Conservation (phyloP, 2,113 vertebrate genomes). For the Saguinus midas region DNA sequence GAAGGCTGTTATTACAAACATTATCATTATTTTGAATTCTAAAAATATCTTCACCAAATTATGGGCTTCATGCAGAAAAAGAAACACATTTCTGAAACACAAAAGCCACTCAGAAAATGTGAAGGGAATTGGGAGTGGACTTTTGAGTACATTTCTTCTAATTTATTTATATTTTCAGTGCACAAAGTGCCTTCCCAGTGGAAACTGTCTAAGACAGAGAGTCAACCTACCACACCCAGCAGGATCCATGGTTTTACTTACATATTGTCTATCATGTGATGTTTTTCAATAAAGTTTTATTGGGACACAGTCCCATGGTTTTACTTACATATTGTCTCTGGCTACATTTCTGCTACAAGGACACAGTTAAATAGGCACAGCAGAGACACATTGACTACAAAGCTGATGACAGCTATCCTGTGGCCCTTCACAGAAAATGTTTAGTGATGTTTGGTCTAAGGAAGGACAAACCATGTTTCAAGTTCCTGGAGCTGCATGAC, state of each 20-base stretch:
- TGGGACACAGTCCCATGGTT: neutral
- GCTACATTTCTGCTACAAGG: neutral
- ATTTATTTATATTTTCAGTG: neutral
- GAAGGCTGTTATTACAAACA: neutral
- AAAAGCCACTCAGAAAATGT: neutral
- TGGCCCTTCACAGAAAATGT: neutral
- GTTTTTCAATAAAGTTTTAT: neutral
- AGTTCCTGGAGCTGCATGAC: neutral
- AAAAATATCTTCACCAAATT: neutral
- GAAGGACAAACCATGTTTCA: neutral
- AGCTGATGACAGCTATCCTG: neutral
- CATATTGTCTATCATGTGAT: neutral
- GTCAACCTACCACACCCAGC: neutral
- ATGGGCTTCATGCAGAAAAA: neutral
- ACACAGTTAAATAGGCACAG: neutral
- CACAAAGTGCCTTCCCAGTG: neutral
- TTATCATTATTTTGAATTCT: neutral
- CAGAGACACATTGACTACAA: neutral
- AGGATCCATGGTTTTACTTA: too few species aligned
- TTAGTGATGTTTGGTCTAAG: neutral
- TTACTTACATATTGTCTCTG: neutral
- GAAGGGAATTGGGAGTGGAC: neutral
- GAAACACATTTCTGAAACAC: neutral
- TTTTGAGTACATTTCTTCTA: neutral
- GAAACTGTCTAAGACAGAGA: neutral